These are phyloP conservation scores for Sylvia atricapilla DNA, from an alignment of 2,113 vertebrate species.

Conservation along the genomic window DNA sequence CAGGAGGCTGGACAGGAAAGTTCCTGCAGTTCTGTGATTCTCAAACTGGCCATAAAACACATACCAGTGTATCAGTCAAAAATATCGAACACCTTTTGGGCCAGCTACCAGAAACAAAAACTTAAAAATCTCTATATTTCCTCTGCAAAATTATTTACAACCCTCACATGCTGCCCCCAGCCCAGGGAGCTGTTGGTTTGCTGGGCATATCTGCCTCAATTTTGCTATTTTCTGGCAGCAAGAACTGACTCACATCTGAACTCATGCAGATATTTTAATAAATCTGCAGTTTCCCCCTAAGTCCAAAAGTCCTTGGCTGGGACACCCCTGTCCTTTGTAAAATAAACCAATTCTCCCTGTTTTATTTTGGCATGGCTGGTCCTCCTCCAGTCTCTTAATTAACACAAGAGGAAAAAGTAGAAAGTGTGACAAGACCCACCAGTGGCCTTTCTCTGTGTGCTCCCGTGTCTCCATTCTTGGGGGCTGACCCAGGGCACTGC, in stretches of 20 bases:
- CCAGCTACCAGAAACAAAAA: background rate
- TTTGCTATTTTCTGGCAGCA: background rate
- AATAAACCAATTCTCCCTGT: background rate
- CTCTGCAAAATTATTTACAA: background rate
- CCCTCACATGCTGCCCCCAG: background rate
- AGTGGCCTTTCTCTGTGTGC: background rate
- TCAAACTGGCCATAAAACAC: background rate
- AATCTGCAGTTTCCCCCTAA: background rate
- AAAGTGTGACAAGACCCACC: background rate
- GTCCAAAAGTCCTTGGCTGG: background rate
- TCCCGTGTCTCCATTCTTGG: constrained; percentile 9
- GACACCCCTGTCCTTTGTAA: background rate
- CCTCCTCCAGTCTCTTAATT: constrained; percentile 28
- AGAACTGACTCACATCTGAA: background rate
- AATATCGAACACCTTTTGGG: background rate
- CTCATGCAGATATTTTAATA: background rate
- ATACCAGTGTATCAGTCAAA: background rate
- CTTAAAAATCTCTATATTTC: background rate
- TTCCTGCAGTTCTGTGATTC: background rate
- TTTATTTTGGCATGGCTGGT: constrained; percentile 23
- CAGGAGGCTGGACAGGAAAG: background rate
- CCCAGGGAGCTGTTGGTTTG: background rate
- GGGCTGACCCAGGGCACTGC: constrained; percentile 35
- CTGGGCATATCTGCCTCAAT: background rate
- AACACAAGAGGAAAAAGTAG: background rate